These are phyloP conservation scores for Copidosoma floridanum DNA, from an alignment of 1,140 invertebrate species.

Conservation along the genomic window DNA sequence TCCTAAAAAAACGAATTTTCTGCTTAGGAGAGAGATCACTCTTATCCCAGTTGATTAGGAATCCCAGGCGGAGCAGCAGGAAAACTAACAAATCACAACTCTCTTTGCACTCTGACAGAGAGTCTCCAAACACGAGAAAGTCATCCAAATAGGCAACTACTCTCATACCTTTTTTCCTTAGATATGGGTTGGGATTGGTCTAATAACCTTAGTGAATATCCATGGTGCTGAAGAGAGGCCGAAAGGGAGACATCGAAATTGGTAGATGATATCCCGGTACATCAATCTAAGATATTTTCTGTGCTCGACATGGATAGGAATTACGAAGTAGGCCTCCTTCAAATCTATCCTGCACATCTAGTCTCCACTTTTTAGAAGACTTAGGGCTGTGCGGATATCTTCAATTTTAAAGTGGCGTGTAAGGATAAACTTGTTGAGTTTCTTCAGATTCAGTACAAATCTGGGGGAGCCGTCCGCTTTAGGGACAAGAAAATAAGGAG, in stretches of 20 bases:
- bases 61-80: constrained; percentile 12
- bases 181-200: neutral
- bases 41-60: constrained; percentile 20
- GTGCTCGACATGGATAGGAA: neutral
- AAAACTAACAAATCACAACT: neutral
- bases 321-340: neutral
- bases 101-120: neutral
- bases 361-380: neutral
- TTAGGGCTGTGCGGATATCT: neutral
- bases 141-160: constrained; percentile 16
- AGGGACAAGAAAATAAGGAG: constrained; percentile 27
- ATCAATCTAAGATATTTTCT: constrained; percentile 21
- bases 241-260: constrained; percentile 17
- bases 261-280: constrained; percentile 14
- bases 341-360: neutral
- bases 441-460: constrained; percentile 37
- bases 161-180: constrained; percentile 1
- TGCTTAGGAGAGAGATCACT: neutral
- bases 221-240: constrained; percentile 15
- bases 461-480: constrained; percentile 31
- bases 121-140: constrained; percentile 1
- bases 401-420: constrained; percentile 22
- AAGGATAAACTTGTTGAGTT: constrained; percentile 34
- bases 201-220: constrained; percentile 22
- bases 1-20: constrained; percentile 11